phyloP scores from a whole-genome alignment of 2,113 vertebrate genomes.

The Chloropsis cyanopogon region DNA sequence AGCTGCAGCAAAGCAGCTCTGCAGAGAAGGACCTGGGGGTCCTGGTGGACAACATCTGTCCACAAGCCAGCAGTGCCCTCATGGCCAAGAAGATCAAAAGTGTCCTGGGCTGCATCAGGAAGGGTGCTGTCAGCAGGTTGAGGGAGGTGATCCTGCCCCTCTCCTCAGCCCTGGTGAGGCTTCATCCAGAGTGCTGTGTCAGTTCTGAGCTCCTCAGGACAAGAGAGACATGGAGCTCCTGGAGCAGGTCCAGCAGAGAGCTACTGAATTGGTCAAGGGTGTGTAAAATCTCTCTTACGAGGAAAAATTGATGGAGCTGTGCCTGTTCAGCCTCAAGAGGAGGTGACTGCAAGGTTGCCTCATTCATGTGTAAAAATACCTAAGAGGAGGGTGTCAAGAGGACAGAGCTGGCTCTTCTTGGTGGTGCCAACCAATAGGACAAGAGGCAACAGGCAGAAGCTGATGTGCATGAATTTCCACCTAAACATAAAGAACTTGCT shows the following conservation, averaged over 20 bases:
- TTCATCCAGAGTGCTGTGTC: neutral
- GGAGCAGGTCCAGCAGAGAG: neutral
- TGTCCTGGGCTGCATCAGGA: neutral
- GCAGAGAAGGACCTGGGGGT: neutral
- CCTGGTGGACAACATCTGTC: neutral
- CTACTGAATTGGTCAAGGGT: neutral
- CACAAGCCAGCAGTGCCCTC: neutral
- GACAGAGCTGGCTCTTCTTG: neutral
- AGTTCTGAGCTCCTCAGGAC: neutral
- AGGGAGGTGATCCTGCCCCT: neutral
- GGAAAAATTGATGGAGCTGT: neutral
- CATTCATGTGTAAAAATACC: neutral
- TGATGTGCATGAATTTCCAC: neutral
- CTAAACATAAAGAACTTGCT: neutral
- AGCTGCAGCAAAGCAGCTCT: neutral
- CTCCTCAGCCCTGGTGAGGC: neutral
- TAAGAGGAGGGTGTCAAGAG: neutral
- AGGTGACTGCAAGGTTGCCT: neutral
- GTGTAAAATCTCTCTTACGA: neutral
- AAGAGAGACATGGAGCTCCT: neutral
- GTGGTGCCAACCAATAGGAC: neutral
- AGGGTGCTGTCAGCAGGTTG: rapidly evolving
- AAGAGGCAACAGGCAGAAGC: neutral
- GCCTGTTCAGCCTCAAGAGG: neutral
- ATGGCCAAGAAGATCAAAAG: neutral